Conservation (phyloP, 1,140 invertebrate species). For the Archegozetes longisetosus region DNA sequence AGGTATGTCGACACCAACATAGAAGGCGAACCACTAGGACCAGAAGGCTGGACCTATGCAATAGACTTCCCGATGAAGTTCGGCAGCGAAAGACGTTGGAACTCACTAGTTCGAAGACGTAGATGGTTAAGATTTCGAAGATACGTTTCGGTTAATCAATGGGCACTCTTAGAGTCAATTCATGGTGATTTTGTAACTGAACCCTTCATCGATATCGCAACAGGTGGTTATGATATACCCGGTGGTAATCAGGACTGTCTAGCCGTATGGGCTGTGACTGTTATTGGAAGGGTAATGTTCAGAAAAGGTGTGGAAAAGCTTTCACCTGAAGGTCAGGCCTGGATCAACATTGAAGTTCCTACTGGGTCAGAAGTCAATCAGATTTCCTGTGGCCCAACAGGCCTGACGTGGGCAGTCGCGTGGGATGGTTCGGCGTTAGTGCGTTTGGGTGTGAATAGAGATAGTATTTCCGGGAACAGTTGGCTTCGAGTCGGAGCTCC, state of each 20-base stretch:
- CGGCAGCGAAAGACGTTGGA: conserved; percentile 64
- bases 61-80: conserved; percentile 78
- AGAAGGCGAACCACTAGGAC: conserved; percentile 64
- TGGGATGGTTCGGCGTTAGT: conserved; percentile 62
- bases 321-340: conserved; percentile 64
- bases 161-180: conserved; percentile 40
- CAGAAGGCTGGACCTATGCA: conserved; percentile 86
- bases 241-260: conserved; percentile 49
- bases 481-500: conserved; percentile 67
- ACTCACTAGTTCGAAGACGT: conserved; percentile 68
- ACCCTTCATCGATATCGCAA: conserved; percentile 62
- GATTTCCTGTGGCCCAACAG: conserved; percentile 61
- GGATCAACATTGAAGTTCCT: conserved; percentile 51
- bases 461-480: conserved; percentile 44
- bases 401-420: conserved; percentile 64
- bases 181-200: conserved; percentile 34
- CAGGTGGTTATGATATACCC: conserved; percentile 63
- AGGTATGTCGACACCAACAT: conserved; percentile 68
- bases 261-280: conserved; percentile 76
- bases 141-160: conserved; percentile 73
- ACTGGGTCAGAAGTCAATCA: conserved; percentile 60
- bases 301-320: conserved; percentile 54
- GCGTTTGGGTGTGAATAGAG: conserved; percentile 52
- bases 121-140: conserved; percentile 73
- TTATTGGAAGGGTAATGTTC: conserved; percentile 70